phyloP scores from a whole-genome alignment of 2,888 invertebrate species.

The Pseudococcus viburni region DNA sequence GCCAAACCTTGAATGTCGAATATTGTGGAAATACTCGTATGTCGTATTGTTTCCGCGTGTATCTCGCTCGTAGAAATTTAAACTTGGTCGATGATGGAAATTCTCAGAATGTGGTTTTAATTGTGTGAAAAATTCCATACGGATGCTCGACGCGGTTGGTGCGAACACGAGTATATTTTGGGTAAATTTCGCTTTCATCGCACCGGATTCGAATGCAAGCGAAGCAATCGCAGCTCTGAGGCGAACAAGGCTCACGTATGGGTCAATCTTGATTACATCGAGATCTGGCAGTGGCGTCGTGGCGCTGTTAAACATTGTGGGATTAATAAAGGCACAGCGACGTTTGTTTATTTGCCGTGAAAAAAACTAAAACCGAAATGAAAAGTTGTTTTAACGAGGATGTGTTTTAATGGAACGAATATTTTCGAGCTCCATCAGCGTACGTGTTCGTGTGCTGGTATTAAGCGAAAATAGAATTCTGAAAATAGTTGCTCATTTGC shows the following conservation, averaged over 20 bases:
- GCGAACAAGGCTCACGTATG: neutral
- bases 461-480: slow-evolving; percentile 49
- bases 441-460: neutral
- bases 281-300: neutral
- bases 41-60: neutral
- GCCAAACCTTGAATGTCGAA: slow-evolving; percentile 23
- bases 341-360: slow-evolving; percentile 41
- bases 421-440: neutral
- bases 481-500: slow-evolving; percentile 36
- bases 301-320: neutral
- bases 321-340: neutral
- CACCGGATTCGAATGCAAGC: neutral
- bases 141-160: neutral
- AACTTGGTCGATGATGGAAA: neutral
- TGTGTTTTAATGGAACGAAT: slow-evolving; percentile 42
- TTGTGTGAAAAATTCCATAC: slow-evolving; percentile 3
- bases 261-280: neutral
- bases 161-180: neutral
- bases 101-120: slow-evolving; percentile 3
- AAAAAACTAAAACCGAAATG: slow-evolving; percentile 15
- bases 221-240: neutral
- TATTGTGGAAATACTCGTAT: slow-evolving; percentile 1
- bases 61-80: neutral
- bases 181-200: slow-evolving; percentile 12
- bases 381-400: slow-evolving; percentile 51